Evolutionary conservation across 2,113 vertebrate genomes (phyloP).

Genomic region (Corythornis madagascariensis): DNA sequence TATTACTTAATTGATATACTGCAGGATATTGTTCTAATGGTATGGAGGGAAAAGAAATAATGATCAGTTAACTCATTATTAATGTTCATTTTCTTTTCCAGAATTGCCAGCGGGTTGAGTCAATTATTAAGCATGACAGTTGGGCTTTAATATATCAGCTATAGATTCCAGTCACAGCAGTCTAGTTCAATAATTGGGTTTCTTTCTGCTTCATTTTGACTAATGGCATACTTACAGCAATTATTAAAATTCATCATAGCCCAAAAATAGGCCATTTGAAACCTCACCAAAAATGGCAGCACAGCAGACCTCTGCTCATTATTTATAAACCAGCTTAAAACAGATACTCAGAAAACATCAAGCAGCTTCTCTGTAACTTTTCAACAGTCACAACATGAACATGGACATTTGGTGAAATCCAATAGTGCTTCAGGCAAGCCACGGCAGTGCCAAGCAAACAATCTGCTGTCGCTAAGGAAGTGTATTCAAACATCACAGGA

Average conservation of each 20-base stretch:
- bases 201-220: slow-evolving; percentile 66
- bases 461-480: neutral
- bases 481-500: neutral
- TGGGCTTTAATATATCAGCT: slow-evolving; percentile 61
- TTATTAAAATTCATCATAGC: slow-evolving; percentile 62
- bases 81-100: slow-evolving; percentile 63
- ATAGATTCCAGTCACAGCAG: slow-evolving; percentile 70
- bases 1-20: slow-evolving; percentile 38
- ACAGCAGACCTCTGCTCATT: neutral
- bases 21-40: slow-evolving; percentile 28
- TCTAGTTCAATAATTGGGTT: slow-evolving; percentile 70
- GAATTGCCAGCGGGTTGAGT: slow-evolving; percentile 41
- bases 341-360: neutral
- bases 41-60: slow-evolving; percentile 31
- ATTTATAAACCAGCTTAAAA: neutral
- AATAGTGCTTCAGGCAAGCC: neutral
- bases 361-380: neutral
- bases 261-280: slow-evolving; percentile 39
- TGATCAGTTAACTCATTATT: slow-evolving; percentile 57
- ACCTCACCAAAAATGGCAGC: slow-evolving; percentile 23
- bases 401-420: neutral
- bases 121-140: slow-evolving; percentile 68
- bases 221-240: slow-evolving; percentile 66
- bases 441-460: neutral
- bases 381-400: neutral